These are phyloP conservation scores for Sycobia sp. DNA, from an alignment of 1,140 invertebrate species.

Conservation along the genomic window DNA sequence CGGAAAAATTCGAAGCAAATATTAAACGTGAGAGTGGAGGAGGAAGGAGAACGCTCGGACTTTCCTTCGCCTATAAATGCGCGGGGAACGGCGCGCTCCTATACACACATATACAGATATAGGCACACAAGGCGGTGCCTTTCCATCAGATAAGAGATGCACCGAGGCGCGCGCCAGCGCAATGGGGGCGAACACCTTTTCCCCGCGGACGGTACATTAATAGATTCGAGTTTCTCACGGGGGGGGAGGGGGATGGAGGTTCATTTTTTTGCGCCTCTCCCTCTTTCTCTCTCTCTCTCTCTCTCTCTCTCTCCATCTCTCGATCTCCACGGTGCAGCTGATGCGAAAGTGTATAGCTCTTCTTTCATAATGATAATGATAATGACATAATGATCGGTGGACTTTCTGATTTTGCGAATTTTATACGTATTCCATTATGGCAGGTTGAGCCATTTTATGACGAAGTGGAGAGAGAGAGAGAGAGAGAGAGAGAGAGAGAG, in stretches of 20 bases:
- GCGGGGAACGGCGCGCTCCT: background rate
- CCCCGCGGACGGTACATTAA: background rate
- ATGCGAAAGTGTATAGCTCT: too few species aligned
- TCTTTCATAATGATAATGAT: too few species aligned
- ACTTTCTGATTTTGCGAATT: too few species aligned
- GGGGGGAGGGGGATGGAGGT: too few species aligned
- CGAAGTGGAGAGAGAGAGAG: too few species aligned
- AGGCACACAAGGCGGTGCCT: constrained; percentile 8
- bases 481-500: too few species aligned
- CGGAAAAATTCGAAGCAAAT: background rate
- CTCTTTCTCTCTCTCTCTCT: background rate
- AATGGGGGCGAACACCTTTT: constrained; percentile 20
- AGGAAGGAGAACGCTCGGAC: background rate
- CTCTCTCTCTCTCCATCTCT: too few species aligned
- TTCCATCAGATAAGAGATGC: constrained; percentile 25
- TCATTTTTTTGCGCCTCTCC: background rate
- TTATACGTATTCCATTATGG: too few species aligned
- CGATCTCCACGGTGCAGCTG: too few species aligned
- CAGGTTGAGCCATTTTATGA: too few species aligned
- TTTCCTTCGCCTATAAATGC: constrained; percentile 13
- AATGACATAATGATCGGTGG: too few species aligned
- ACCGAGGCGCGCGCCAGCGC: constrained; percentile 1
- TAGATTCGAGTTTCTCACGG: constrained; percentile 17
- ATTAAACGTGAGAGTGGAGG: background rate
- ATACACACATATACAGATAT: background rate